These are phyloP conservation scores for Montipora cactus DNA, from an alignment of 64 coral and sea anemone species.

Conservation along the genomic window DNA sequence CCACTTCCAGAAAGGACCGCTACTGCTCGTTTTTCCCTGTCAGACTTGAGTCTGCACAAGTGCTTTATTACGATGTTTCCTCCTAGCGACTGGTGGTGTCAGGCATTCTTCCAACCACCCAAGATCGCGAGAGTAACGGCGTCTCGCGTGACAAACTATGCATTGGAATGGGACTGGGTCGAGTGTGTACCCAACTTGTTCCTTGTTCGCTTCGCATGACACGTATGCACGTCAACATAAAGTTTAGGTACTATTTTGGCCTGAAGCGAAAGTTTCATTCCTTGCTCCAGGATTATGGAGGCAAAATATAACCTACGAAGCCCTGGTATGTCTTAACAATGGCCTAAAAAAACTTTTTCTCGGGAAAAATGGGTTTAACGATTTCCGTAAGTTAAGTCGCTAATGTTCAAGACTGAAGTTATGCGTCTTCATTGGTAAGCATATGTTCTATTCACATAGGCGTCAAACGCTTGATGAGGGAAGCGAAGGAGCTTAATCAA, in stretches of 20 bases:
- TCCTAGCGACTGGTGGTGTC: no score
- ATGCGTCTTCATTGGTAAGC: background rate
- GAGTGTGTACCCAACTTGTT: slow-evolving; percentile 7
- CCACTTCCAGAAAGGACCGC: no score
- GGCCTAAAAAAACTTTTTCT: background rate
- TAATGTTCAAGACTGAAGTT: background rate
- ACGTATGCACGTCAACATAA: slow-evolving; percentile 14
- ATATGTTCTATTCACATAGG: slow-evolving; percentile 55
- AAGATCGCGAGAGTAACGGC: no score
- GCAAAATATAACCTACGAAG: slow-evolving; percentile 93
- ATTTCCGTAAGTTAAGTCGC: background rate
- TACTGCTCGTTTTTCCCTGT: no score
- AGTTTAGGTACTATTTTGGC: no score
- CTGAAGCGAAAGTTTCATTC: background rate
- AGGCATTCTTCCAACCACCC: no score
- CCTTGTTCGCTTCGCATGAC: background rate
- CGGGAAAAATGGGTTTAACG: background rate
- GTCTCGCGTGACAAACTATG: no score
- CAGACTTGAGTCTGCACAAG: no score
- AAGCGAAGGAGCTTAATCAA: slow-evolving; percentile 88
- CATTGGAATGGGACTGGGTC: slow-evolving; percentile 24
- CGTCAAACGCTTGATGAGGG: slow-evolving; percentile 97
- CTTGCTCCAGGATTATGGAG: slow-evolving; percentile 54
- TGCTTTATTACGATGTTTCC: no score
- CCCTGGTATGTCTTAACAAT: slow-evolving; percentile 59